These are phyloP conservation scores for Chrysaora quinquecirrha DNA, from an alignment of 30 jellyfish, hydroid and myxozoan species.

Conservation along the genomic window DNA sequence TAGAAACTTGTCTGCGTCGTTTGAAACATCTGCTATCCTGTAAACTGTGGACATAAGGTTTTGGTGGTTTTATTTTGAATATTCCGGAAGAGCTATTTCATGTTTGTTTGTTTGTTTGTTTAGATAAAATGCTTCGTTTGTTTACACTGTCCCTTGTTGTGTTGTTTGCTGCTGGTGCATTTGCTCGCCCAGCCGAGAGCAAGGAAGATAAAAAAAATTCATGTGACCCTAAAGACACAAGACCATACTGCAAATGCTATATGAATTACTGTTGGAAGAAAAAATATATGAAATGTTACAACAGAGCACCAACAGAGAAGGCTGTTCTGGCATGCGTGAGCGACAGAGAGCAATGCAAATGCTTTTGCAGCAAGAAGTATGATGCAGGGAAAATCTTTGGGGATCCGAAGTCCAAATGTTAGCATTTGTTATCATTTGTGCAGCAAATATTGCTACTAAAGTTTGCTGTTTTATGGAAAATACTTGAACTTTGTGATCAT, in stretches of 20 bases:
- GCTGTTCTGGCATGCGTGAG: background rate
- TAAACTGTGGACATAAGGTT: too few species aligned
- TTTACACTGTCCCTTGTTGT: background rate
- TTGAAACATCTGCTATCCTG: too few species aligned
- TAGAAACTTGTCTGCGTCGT: too few species aligned
- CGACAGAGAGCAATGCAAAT: background rate
- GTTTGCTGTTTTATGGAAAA: too few species aligned
- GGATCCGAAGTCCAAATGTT: background rate
- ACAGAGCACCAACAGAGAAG: background rate
- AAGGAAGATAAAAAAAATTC: too few species aligned
- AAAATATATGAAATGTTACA: background rate
- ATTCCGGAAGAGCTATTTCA: too few species aligned
- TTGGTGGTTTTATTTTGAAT: too few species aligned
- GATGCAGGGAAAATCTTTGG: background rate
- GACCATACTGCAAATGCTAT: background rate
- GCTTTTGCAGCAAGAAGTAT: background rate
- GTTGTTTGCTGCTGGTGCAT: background rate
- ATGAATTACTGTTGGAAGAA: background rate
- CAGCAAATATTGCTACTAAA: too few species aligned
- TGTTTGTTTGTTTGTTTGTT: too few species aligned
- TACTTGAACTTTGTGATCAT: too few species aligned
- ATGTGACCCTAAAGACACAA: background rate
- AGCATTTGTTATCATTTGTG: background rate
- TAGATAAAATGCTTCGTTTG: background rate
- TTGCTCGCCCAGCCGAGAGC: background rate